Conservation (phyloP, 2,797 vertebrate genomes). For the Tarsius wallacei region DNA sequence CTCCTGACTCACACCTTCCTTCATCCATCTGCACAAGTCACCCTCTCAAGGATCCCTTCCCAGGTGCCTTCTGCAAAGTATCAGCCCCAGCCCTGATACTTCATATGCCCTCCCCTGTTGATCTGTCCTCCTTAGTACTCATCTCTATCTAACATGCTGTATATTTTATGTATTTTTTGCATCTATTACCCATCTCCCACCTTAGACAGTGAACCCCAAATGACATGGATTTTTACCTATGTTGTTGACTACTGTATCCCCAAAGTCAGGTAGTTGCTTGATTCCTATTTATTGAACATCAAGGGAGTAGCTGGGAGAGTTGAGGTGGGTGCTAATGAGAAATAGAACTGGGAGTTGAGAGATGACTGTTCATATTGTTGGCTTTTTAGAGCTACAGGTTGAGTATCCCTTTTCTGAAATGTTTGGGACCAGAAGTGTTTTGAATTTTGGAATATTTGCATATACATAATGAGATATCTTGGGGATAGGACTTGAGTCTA, state of each 20-base stretch:
- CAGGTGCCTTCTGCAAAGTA: background rate
- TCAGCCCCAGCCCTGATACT: background rate
- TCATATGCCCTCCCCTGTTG: background rate
- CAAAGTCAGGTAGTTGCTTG: background rate
- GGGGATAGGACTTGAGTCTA: background rate
- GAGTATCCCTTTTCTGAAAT: background rate
- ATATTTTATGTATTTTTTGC: background rate
- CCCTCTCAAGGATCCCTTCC: background rate
- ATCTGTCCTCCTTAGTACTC: background rate
- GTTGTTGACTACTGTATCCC: background rate
- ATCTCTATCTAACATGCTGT: background rate
- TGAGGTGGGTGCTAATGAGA: too few species aligned
- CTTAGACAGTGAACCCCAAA: background rate
- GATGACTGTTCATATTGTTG: too few species aligned
- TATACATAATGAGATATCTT: background rate
- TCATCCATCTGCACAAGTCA: background rate
- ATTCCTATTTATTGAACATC: too few species aligned
- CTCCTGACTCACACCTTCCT: background rate
- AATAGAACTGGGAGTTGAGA: fast-evolving
- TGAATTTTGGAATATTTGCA: background rate
- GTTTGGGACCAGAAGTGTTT: background rate
- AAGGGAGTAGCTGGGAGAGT: too few species aligned
- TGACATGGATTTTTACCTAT: background rate
- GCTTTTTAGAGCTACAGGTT: background rate
- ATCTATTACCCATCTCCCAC: too few species aligned